Base-by-base conservation (phyloP, 2,113 vertebrate genomes). In the Pseudorasbora parva region DNA sequence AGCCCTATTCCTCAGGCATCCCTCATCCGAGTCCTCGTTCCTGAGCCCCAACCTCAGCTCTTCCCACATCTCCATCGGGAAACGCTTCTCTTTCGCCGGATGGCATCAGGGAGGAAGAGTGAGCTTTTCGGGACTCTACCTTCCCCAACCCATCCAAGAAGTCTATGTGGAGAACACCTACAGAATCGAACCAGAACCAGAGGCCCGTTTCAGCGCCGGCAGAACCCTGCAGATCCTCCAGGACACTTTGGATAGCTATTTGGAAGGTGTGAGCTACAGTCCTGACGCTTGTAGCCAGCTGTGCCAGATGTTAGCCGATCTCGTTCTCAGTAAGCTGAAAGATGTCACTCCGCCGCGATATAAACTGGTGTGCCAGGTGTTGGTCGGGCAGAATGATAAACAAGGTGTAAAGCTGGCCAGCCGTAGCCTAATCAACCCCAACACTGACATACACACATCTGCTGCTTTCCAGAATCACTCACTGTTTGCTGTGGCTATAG, bases 301-400 rank as follows among this genome's bases (percentile, higher is more conserved):
- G 64, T 78, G 82, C 0, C 93, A 85, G 64, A 91, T 88, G 51
- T 84, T 96, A 73, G 92, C 91, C 0, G 93, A 96, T 8, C 89
- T 92, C 69, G 82, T 95, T 80, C 92, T 71, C 2, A 8, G 25
- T 30, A 90, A 41, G 59, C 82, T 88, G 0, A 94, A 94, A 4
- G 94, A 94, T n/a, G 79, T 93, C 23, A 86, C 86, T 45, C 93
- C 93, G 0, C 91, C 93, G 0, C 92, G 95, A 37, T 96, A 95
- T 88, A 96, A 96, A 84, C 86, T 96, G n/a, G 93, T 95, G 43
- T 96, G 94, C 84, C 92, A 87, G 0, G 91, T 96, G 81, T 85
- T 95, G 56, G 89, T 96, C 62, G 94, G 95, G 4, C 94, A 94
- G 17, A 89, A 27, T 0, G 30, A 83, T 0, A 88, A 91, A 51